Evolutionary conservation across 2,888 invertebrate genomes (phyloP), one percentile per base, ranked within the genome.

Genomic region (Magallana nippona): DNA sequence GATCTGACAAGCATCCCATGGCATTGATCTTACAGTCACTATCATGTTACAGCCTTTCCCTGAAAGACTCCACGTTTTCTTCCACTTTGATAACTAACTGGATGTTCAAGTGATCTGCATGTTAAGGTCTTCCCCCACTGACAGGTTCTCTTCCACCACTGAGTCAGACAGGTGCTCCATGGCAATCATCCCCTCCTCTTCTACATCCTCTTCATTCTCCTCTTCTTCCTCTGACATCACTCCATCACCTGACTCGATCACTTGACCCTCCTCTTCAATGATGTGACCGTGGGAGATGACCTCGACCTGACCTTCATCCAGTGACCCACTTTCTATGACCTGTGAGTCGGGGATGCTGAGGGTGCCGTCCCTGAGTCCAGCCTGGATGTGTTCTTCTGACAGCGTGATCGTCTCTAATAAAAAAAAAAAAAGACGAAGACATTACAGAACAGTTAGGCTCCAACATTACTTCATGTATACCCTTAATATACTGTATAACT

Each of bases 341-440:
- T 84, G 84, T 13, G 84, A 78, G 32, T 84, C 82, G 2, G 82
- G 17, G 13, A 84, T 79, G 17, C 62, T 63, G 19, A 82, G 56
- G 22, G 55, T 71, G 32, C 82, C 82, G 10, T 84, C 78, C 57
- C 82, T 82, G 22, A 84, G 63, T 27, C 81, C 79, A 19, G 78
- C 84, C 78, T 79, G 60, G 2, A 84, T 19, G 17, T 84, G 82
- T n/a, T 84, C 84, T 56, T 84, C 84, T 44, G 81, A 71, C 15
- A 83, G n/a, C 8, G 83, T 79, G 8, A 83, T 80, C 15, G 57
- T 57, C 19, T 82, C 82, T 60, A 58, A 55, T 71, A 57, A n/a
- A 77, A 44, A 82, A 57, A 13, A 81, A 13, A 55, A 62, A 11
- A 71, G 3, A 44, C 5, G 2, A 44, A 0, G 44, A 44, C 44